Base-by-base conservation (phyloP, 2,113 vertebrate species). In the Deroptyus accipitrinus region DNA sequence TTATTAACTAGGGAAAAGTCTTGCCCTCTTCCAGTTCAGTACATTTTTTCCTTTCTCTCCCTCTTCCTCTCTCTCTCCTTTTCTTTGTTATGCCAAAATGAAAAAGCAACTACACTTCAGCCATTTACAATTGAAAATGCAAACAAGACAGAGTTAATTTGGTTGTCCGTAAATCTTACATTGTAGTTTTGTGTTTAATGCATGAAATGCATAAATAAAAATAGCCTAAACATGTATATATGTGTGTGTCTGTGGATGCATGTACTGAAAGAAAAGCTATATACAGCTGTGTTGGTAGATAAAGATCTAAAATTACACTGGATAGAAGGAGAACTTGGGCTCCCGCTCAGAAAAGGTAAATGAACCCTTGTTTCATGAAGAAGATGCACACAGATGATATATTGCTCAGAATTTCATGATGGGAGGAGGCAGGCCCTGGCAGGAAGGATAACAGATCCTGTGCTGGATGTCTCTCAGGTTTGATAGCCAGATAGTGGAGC, bases 1-100 rank as follows among this genome's bases (percentile, higher is more conserved):
- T 98, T 97, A 97, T 96, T 97, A 97, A 95, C 95, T 92, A 89
- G 82, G 84, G 85, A 16, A 39, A 87, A 90, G 80, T 88, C 75
- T 96, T 98, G 52, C 46, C 3, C 7, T 28, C 68, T 98, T 96
- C 66, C 41, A 83, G 74, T 93, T 96, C 91, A 97, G 75, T 95
- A 84, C 28, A 17, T 96, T 88, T 95, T 91, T 81, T 51, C 24
- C 25, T 79, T 57, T 77, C 83, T 88, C 25, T 77, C 39, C 20
- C 49, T 74, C 73, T 95, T 88, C 61, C 78, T 72, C 49, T 74
- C 94, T 96, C 79, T 67, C 41, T 54, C 15, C 22, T 83, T 64
- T 88, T 44, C 72, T 94, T 95, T 92, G 23, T 57, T 84, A 66
- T 49, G 19, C 63, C 28, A 59, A 87, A 92, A 81, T 72, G 90